Evolutionary conservation across 2,113 vertebrate species (phyloP).

Genomic region (Marcusenius ussheri): DNA sequence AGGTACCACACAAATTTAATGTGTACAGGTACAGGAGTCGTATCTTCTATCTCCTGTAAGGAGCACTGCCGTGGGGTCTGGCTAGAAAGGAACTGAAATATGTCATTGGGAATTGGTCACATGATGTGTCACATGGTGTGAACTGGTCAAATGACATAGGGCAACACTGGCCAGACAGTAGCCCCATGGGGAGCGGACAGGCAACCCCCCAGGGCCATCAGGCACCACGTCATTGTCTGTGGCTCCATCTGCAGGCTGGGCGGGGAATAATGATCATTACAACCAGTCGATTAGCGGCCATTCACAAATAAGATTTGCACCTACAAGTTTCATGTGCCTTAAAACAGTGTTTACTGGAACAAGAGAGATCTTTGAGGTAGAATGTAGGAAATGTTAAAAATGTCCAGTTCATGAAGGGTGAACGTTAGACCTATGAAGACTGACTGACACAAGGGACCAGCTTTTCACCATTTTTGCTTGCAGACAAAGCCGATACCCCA

Average conservation of each 20-base stretch:
- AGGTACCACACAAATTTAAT: slow-evolving; percentile 85
- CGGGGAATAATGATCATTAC: background rate
- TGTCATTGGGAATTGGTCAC: slow-evolving; percentile 71
- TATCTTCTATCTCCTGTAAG: slow-evolving; percentile 93
- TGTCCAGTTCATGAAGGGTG: background rate
- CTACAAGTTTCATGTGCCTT: background rate
- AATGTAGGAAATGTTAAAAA: background rate
- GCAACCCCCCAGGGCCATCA: background rate
- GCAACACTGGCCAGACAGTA: background rate
- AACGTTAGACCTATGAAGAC: background rate
- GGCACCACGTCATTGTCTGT: slow-evolving; percentile 26
- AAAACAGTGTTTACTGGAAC: background rate
- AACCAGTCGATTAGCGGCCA: background rate
- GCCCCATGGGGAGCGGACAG: background rate
- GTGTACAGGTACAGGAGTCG: slow-evolving; percentile 94
- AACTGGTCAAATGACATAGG: background rate
- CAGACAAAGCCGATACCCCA: background rate
- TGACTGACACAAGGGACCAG: background rate
- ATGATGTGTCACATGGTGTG: background rate
- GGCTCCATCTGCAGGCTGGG: slow-evolving; percentile 46
- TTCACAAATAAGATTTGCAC: background rate
- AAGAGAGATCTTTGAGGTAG: background rate
- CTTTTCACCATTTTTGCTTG: background rate
- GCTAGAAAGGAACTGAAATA: slow-evolving; percentile 92
- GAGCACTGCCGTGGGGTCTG: slow-evolving; percentile 90